Percentiles rank a stretch among this genome's conserved stretches.
Conservation (phyloP, 2,888 invertebrate species). For the Dermolepida albohirtum region DNA sequence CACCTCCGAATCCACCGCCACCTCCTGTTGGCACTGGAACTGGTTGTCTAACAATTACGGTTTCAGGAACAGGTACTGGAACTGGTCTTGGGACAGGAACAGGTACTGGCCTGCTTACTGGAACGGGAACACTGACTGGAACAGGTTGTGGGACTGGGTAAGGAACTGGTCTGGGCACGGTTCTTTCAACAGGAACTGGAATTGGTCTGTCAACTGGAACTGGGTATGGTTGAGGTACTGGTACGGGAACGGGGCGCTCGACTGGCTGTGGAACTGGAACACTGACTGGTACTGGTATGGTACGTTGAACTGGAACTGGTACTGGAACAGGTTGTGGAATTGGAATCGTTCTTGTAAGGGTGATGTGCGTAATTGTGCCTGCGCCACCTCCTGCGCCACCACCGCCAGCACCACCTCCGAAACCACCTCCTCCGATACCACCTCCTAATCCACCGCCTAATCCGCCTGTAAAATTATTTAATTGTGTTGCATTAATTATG, state of each 20-base stretch:
- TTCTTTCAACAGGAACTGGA: constrained; percentile 67
- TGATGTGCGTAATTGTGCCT: constrained; percentile 68
- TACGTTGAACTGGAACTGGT: constrained; percentile 74
- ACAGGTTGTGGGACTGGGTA: constrained; percentile 59
- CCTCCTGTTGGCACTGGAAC: constrained; percentile 54
- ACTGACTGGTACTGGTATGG: constrained; percentile 69
- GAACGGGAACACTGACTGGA: constrained; percentile 65
- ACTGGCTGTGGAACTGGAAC: constrained; percentile 50
- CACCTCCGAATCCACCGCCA: constrained; percentile 41
- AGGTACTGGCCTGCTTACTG: constrained; percentile 58
- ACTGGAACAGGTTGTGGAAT: constrained; percentile 64
- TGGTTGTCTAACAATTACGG: constrained; percentile 46
- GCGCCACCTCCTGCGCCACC: constrained; percentile 39
- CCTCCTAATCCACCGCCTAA: not conserved
- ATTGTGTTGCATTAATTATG: no score
- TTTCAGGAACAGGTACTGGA: constrained; percentile 64
- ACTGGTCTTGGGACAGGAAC: constrained; percentile 65
- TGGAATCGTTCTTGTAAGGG: constrained; percentile 72
- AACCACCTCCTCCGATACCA: constrained; percentile 33
- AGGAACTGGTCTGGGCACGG: constrained; percentile 62
- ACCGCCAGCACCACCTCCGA: constrained; percentile 23
- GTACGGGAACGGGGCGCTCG: constrained; percentile 65
- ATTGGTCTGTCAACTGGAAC: constrained; percentile 67
- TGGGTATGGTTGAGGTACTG: constrained; percentile 64
- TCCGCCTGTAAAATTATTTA: not conserved